Conservation (phyloP, 2,797 vertebrate species). For the Lepus townsendii region DNA sequence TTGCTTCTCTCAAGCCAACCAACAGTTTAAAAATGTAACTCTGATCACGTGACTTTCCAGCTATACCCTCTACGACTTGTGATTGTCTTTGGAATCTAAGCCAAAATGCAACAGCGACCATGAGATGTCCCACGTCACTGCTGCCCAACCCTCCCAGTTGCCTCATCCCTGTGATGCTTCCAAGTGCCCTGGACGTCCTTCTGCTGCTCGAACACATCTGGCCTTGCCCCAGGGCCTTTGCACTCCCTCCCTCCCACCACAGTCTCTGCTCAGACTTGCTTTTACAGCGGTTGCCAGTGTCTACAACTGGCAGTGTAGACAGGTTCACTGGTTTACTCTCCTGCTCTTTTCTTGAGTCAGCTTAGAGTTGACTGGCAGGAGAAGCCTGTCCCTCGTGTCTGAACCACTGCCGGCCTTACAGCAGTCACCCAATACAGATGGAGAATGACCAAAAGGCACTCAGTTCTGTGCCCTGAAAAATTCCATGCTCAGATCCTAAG, state of each 20-base stretch:
- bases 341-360: neutral
- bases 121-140: rapidly evolving
- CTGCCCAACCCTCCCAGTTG: neutral
- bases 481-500: neutral
- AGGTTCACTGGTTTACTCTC: neutral
- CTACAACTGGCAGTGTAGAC: neutral
- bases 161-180: neutral
- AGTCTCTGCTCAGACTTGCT: neutral
- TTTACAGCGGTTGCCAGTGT: neutral
- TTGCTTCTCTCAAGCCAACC: neutral
- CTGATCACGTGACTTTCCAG: neutral
- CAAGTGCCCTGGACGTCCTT: neutral
- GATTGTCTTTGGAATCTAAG: neutral
- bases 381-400: neutral
- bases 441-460: neutral
- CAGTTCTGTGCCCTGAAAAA: neutral
- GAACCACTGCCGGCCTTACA: neutral
- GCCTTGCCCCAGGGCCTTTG: neutral
- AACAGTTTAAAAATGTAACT: neutral
- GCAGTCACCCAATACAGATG: neutral
- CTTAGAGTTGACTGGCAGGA: too few species aligned
- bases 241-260: too few species aligned
- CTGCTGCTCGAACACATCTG: neutral
- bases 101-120: neutral
- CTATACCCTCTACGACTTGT: neutral